Conservation (phyloP, 2,113 vertebrate species). For the Callipepla californica region DNA sequence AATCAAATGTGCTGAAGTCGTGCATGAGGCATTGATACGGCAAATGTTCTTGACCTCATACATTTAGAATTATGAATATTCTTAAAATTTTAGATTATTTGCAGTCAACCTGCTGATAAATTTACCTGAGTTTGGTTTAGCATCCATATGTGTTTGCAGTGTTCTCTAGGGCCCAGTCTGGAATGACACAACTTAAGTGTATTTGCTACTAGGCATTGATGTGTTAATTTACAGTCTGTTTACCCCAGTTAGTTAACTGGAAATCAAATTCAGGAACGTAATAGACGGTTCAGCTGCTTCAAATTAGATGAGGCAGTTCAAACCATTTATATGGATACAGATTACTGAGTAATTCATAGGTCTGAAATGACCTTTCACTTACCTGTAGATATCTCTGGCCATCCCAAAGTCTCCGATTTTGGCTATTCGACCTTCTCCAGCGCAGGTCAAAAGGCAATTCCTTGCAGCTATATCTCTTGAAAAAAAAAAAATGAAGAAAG, state of each 20-base stretch:
- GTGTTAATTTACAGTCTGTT: not conserved
- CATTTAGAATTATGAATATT: not conserved
- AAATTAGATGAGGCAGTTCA: not conserved
- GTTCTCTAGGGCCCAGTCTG: not conserved
- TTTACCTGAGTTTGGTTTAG: not conserved
- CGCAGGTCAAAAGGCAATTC: constrained; percentile 90
- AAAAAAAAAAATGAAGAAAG: not conserved
- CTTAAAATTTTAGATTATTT: not conserved
- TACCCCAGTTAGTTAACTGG: not conserved
- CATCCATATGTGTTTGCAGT: not conserved
- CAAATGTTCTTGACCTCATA: not conserved
- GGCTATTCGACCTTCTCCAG: constrained; percentile 84
- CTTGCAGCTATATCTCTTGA: constrained; percentile 91
- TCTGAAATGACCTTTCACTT: not conserved
- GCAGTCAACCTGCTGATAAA: not conserved
- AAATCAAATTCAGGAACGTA: not conserved
- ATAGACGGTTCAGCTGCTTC: not conserved
- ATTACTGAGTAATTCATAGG: not conserved
- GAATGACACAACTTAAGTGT: not conserved
- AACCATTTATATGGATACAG: not conserved
- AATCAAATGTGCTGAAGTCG: not conserved
- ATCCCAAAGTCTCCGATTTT: constrained; percentile 95
- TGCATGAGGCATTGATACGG: not conserved
- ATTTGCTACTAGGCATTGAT: not conserved
- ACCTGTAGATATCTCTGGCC: constrained; percentile 94